Conservation (phyloP, 2,888 invertebrate genomes). For the Tiliacea citrago region DNA sequence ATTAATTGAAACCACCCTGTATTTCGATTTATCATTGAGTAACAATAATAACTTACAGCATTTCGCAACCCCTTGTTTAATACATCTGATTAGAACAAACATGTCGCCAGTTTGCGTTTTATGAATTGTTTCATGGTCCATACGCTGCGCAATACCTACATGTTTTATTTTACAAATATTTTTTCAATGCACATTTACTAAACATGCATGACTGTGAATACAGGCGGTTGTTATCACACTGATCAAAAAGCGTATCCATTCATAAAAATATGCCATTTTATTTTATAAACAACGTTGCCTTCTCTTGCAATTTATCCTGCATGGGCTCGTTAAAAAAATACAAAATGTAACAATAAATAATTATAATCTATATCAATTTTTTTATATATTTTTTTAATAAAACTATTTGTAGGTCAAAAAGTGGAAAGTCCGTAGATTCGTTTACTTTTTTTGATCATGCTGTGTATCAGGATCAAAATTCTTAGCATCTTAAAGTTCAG, state of each 20-base stretch:
- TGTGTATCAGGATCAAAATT: background rate
- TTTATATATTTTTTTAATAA: too few species aligned
- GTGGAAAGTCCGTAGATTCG: background rate
- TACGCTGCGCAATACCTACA: constrained; percentile 42
- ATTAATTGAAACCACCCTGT: constrained; percentile 82
- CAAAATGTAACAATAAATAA: too few species aligned
- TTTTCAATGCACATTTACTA: constrained; percentile 11
- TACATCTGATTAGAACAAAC: constrained; percentile 23
- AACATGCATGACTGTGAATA: constrained; percentile 21
- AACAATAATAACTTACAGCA: constrained; percentile 48
- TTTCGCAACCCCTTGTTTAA: constrained; percentile 43
- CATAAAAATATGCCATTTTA: background rate
- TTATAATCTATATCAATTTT: too few species aligned
- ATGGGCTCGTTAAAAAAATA: too few species aligned
- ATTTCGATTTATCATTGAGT: constrained; percentile 62
- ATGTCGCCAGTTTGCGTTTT: constrained; percentile 67
- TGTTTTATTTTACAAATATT: constrained; percentile 7
- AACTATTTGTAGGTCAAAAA: background rate
- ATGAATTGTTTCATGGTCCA: constrained; percentile 47
- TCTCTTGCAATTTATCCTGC: too few species aligned
- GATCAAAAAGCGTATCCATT: background rate
- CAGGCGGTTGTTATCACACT: constrained; percentile 16
- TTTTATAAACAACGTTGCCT: background rate
- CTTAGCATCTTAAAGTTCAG: background rate
- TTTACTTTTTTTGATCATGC: background rate